phyloP scores from a whole-genome alignment of 2,888 invertebrate genomes.

The Mimas tiliae region DNA sequence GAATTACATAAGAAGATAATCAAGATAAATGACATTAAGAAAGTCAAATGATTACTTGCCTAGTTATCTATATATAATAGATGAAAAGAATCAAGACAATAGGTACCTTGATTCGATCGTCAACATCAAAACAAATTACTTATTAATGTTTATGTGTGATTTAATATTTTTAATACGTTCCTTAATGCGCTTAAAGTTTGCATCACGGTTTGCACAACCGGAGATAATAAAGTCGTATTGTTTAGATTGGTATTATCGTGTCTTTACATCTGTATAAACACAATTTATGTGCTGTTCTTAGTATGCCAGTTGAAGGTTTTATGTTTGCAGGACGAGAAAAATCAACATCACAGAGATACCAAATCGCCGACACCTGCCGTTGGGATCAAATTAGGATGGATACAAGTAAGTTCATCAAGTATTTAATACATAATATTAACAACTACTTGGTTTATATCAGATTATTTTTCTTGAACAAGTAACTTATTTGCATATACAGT shows the following conservation, averaged over 20 bases:
- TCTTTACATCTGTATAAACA: conserved; percentile 36
- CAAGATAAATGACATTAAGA: too few relatives aligned
- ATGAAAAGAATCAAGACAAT: too few relatives aligned
- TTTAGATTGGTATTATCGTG: conserved; percentile 26
- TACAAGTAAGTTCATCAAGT: conserved; percentile 74
- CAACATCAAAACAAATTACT: too few relatives aligned
- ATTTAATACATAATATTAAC: background rate
- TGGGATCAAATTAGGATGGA: conserved; percentile 94
- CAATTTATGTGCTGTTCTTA: background rate
- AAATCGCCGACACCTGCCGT: conserved; percentile 76
- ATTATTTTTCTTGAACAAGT: too few relatives aligned
- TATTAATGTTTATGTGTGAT: too few relatives aligned
- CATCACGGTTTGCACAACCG: conserved; percentile 20
- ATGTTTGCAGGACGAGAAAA: conserved; percentile 69
- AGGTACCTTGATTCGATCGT: too few relatives aligned
- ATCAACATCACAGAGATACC: conserved; percentile 65
- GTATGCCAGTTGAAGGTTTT: conserved; percentile 19
- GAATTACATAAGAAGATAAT: too few relatives aligned
- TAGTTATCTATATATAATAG: too few relatives aligned
- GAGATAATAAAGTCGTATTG: conserved; percentile 36
- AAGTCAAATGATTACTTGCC: too few relatives aligned
- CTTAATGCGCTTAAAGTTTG: background rate
- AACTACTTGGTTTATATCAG: too few relatives aligned
- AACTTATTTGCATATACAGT: too few relatives aligned
- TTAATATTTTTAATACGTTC: background rate